Base-by-base conservation (phyloP, 1,140 invertebrate genomes). In the Brachionus sp. region DNA sequence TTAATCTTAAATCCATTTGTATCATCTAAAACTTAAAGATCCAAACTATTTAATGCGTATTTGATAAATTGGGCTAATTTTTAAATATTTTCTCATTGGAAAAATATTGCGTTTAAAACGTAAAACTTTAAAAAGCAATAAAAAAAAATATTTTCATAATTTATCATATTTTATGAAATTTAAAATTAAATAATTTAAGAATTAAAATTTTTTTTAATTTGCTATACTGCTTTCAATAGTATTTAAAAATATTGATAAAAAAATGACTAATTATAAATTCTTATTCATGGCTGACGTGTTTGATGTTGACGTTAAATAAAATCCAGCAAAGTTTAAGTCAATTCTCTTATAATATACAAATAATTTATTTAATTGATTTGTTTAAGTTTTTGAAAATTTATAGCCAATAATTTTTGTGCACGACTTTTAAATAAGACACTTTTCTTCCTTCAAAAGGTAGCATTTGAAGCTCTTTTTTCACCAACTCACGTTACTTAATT, bases 91-190 rank as follows among this genome's bases (percentile, higher is more conserved):
- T 57, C 16, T 23, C 16, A 19, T 57, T 57, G 16, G 19, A 57
- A 57, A 57, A 57, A 19, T 57, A 57, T 57, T 57, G 50, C 50
- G 16, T 57, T 57, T 57, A 25, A 57, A 57, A 57, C 50, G 50
- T 57, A 57, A 57, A 57, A 57, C 19, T 23, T 57, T 57, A 19
- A 25, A 16, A 10, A 57, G 50, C 50, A 57, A 19, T 57, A 23
- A 19, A 23, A 57, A 53, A 57, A 19, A 42, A 23, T 19, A 57
- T 57, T 57, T 57, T 57, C 50, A 57, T 57, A 57, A 57, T 57
- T 57, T 57, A 57, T 57, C 19, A 57, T 57, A 57, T 23, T 57
- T 57, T 57, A 57, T 57, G 50, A 57, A 57, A 57, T 57, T 57
- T 23, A 57, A 57, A 29, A 29, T 29, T 29, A 29, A 29, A 29